A percentile compares a stretch with the other conserved stretches of the same genome.
These are phyloP conservation scores for Psammodynastes pulverulentus DNA, from an alignment of 2,113 vertebrate species.

Conservation along the genomic window DNA sequence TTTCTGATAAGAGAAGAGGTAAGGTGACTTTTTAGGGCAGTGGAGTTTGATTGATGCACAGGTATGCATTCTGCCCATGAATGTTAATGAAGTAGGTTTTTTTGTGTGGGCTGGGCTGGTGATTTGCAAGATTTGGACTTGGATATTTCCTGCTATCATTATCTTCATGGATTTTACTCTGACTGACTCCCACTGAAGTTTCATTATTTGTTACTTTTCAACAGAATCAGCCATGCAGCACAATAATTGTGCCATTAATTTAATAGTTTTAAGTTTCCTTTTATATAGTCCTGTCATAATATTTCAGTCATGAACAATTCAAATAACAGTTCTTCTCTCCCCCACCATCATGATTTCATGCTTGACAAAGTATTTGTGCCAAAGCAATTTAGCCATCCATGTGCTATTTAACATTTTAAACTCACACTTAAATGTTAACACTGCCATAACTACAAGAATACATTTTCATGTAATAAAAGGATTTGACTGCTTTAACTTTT, in stretches of 20 bases:
- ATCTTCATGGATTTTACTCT: not conserved
- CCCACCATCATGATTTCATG: not conserved
- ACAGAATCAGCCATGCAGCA: not conserved
- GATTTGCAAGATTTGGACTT: not conserved
- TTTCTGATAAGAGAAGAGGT: not conserved
- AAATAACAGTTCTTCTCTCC: not conserved
- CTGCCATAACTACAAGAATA: not conserved
- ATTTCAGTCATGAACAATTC: not conserved
- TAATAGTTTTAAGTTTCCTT: not conserved
- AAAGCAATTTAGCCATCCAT: not conserved
- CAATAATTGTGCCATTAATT: not conserved
- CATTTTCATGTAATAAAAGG: not conserved
- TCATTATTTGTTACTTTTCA: not conserved
- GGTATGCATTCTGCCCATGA: not conserved
- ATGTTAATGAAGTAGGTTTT: conserved; percentile 1
- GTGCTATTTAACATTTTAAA: not conserved
- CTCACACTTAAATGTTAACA: not conserved
- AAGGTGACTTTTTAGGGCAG: not conserved
- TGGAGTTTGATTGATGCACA: not conserved
- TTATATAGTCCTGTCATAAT: not conserved
- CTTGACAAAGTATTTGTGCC: not conserved
- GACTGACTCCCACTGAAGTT: not conserved
- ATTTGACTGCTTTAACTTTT: not conserved
- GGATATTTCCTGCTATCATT: not conserved
- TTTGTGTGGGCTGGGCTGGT: not conserved